A percentile compares a stretch with the other conserved stretches of the same genome.
These are phyloP conservation scores for Phengaris alcon DNA, from an alignment of 2,888 invertebrate genomes.

Conservation along the genomic window DNA sequence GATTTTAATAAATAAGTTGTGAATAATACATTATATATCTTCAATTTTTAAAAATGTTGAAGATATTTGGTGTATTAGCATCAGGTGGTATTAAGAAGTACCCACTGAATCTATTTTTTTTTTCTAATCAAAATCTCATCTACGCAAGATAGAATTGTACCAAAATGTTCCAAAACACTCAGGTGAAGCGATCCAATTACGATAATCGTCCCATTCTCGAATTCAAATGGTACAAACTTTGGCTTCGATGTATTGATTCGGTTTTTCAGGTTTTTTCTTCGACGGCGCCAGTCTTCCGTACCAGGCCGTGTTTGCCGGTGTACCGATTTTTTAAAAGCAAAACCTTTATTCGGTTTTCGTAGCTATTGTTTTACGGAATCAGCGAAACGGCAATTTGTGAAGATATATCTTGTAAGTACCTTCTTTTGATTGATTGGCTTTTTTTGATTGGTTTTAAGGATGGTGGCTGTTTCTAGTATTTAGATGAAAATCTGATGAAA, in stretches of 20 bases:
- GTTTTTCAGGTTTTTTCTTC: conserved; percentile 41
- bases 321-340: conserved; percentile 20
- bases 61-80: no score
- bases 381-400: background rate
- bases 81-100: no score
- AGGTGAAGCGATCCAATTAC: conserved; percentile 12
- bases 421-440: no score
- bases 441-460: no score
- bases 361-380: background rate
- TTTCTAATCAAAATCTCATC: no score
- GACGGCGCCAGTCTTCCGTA: conserved; percentile 38
- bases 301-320: conserved; percentile 39
- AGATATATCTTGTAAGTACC: background rate
- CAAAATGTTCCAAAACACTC: background rate
- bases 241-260: conserved; percentile 43
- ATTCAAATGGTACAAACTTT: conserved; percentile 36
- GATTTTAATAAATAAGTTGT: no score
- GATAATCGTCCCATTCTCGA: conserved; percentile 10
- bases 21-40: no score
- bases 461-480: no score
- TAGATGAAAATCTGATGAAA: no score
- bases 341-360: conserved; percentile 15
- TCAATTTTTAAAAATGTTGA: no score
- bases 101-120: no score
- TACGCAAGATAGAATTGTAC: background rate